A percentile compares a stretch with the other conserved stretches of the same genome.
Evolutionary conservation across 1,140 invertebrate genomes (phyloP).

Genomic region (Zaprionus capensis): DNA sequence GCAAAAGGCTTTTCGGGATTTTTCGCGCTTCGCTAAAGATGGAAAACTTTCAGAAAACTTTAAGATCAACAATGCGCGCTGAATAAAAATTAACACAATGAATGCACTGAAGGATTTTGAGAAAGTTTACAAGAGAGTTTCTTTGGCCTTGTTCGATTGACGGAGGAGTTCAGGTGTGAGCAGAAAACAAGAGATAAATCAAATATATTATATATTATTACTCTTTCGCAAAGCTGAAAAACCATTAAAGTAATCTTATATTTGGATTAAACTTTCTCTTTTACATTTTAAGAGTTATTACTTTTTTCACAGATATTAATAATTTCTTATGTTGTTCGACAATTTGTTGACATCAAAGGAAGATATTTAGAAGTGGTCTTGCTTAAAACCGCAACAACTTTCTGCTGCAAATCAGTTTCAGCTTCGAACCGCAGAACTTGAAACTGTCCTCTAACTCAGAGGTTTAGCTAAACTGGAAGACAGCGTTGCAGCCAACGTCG

Average conservation of each 20-base stretch:
- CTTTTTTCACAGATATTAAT: conserved; percentile 7
- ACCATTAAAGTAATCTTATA: neutral
- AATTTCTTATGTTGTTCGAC: conserved; percentile 4
- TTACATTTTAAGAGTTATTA: neutral
- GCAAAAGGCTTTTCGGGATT: conserved; percentile 3
- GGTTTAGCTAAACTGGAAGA: conserved; percentile 61
- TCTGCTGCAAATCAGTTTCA: conserved; percentile 59
- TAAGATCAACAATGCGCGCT: neutral
- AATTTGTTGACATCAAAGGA: conserved; percentile 7
- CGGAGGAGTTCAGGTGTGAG: too few relatives aligned
- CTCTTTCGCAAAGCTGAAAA: neutral
- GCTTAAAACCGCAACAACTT: conserved; percentile 7
- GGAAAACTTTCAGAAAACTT: conserved; percentile 11
- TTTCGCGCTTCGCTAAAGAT: conserved; percentile 10
- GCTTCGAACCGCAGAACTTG: conserved; percentile 40
- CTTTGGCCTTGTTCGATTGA: neutral
- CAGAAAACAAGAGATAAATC: neutral
- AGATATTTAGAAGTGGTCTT: conserved; percentile 6
- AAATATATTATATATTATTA: neutral
- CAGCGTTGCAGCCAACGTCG: conserved; percentile 52
- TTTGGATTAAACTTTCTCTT: neutral
- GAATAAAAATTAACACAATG: conserved; percentile 6
- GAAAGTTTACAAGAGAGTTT: neutral
- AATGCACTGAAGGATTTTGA: neutral
- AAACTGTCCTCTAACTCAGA: conserved; percentile 63